These are phyloP conservation scores for Manacus vitellinus DNA, from an alignment of 2,113 vertebrate genomes.

Conservation along the genomic window DNA sequence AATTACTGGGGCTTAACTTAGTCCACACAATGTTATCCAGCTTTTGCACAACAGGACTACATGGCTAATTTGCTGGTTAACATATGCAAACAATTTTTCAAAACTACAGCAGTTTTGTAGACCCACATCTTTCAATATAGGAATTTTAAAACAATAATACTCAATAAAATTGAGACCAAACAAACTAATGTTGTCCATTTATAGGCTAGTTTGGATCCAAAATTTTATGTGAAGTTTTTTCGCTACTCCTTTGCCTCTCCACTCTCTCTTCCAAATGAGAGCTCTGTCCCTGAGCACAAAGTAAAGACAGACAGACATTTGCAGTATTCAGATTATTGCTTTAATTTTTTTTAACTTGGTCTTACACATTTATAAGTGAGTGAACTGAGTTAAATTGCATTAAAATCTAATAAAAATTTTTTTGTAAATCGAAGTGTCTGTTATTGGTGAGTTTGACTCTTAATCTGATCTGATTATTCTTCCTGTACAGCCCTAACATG, in stretches of 20 bases:
- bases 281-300: background rate
- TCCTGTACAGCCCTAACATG: background rate
- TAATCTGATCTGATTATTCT: background rate
- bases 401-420: background rate
- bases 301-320: background rate
- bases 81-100: background rate
- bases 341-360: background rate
- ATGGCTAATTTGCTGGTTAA: background rate
- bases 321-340: background rate
- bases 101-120: background rate
- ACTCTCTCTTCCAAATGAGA: background rate
- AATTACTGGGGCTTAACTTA: background rate
- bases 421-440: background rate
- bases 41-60: background rate
- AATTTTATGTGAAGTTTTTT: background rate
- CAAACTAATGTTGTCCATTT: background rate
- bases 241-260: background rate
- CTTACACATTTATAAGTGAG: background rate
- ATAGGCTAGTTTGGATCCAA: background rate
- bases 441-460: background rate
- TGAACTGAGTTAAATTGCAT: background rate
- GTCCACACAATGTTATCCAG: background rate
- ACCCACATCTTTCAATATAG: background rate
- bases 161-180: background rate
- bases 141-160: background rate